phyloP scores from a whole-genome alignment of 2,113 vertebrate species.

The Pica pica region DNA sequence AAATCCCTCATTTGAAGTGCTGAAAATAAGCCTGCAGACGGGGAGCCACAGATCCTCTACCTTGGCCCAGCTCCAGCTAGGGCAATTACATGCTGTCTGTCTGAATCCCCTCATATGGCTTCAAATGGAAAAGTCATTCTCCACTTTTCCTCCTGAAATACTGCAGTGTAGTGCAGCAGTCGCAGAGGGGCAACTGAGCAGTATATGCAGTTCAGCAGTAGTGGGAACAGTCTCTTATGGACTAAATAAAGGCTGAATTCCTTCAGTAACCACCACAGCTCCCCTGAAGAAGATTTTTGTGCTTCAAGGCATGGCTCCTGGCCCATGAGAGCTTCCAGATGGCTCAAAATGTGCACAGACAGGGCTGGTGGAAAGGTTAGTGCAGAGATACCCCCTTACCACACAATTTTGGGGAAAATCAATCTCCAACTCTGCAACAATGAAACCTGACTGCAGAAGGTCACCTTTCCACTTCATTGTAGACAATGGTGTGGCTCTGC shows the following conservation, averaged over 20 bases:
- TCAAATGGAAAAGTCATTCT: not conserved
- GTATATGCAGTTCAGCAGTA: not conserved
- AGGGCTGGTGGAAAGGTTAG: not conserved
- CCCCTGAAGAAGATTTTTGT: not conserved
- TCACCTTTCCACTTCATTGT: not conserved
- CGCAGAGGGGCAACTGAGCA: not conserved
- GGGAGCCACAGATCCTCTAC: not conserved
- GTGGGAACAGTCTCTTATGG: not conserved
- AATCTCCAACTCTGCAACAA: not conserved
- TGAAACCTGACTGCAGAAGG: not conserved
- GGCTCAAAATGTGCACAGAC: not conserved
- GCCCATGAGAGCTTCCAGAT: not conserved
- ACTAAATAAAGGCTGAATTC: not conserved
- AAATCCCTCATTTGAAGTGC: not conserved
- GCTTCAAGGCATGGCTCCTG: not conserved
- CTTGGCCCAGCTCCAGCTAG: not conserved
- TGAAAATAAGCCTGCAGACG: conserved; percentile 3
- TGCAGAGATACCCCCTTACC: accelerated
- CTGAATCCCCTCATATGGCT: not conserved
- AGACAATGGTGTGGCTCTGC: not conserved
- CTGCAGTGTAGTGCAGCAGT: accelerated
- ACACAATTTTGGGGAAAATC: not conserved
- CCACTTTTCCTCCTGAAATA: not conserved
- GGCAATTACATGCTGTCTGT: not conserved
- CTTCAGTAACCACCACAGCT: not conserved